Evolutionary conservation across 1,140 invertebrate genomes (phyloP).

Genomic region (Drosophila kohkoa): DNA sequence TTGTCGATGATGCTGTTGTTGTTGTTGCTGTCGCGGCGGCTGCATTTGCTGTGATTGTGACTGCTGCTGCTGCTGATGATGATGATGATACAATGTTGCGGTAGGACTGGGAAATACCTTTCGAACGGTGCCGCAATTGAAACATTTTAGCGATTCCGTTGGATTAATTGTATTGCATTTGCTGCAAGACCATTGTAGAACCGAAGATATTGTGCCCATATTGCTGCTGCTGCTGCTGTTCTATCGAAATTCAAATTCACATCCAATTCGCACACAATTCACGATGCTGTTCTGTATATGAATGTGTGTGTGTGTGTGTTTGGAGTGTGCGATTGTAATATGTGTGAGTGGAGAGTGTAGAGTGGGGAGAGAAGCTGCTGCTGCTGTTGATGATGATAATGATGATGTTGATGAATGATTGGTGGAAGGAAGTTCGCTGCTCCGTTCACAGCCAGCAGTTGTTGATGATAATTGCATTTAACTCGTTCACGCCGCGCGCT

Average conservation of each 20-base stretch:
- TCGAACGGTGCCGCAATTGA: slow-evolving; percentile 90
- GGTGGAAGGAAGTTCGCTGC: slow-evolving; percentile 20
- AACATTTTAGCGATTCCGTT: slow-evolving; percentile 91
- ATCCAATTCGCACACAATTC: slow-evolving; percentile 47
- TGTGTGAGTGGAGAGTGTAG: neutral
- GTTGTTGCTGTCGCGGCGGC: slow-evolving; percentile 34
- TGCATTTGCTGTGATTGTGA: slow-evolving; percentile 40
- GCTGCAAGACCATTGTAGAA: slow-evolving; percentile 95
- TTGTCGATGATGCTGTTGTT: slow-evolving; percentile 17
- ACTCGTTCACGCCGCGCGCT: slow-evolving; percentile 44
- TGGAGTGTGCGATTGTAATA: neutral
- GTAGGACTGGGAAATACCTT: slow-evolving; percentile 84
- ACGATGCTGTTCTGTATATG: slow-evolving; percentile 29
- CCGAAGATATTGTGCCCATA: slow-evolving; percentile 96
- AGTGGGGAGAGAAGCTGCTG: slow-evolving; percentile 2
- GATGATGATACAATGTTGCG: slow-evolving; percentile 58
- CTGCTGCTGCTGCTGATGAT: slow-evolving; percentile 31
- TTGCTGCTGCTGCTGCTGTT: slow-evolving; percentile 72
- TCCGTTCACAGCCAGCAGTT: slow-evolving; percentile 39
- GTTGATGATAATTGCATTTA: slow-evolving; percentile 42
- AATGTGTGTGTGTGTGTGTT: slow-evolving; percentile 6
- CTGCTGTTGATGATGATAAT: no score
- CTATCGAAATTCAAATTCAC: slow-evolving; percentile 41
- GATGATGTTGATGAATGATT: neutral
- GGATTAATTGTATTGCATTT: slow-evolving; percentile 94